Evolutionary conservation across 2,113 vertebrate genomes (phyloP).

Genomic region (Erythrolamprus reginae): DNA sequence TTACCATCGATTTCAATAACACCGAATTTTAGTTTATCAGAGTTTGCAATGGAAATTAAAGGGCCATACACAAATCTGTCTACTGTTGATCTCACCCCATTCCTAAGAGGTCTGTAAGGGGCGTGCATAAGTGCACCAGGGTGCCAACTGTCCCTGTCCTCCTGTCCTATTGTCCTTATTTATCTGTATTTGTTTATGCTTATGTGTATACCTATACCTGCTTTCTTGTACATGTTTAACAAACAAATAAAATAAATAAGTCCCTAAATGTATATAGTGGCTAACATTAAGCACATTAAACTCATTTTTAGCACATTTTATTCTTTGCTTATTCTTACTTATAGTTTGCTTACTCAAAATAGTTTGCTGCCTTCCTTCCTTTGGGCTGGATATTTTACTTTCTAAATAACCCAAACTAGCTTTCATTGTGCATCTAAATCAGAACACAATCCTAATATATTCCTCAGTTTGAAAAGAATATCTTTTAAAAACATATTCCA

Average conservation of each 20-base stretch:
- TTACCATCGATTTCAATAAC: not conserved
- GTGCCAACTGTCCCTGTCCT: too few species aligned
- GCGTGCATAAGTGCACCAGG: too few species aligned
- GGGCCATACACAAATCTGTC: not conserved
- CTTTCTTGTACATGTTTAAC: too few species aligned
- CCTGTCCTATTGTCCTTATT: too few species aligned
- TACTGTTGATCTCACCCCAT: too few species aligned
- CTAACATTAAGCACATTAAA: not conserved
- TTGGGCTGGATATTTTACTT: not conserved
- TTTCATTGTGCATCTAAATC: not conserved
- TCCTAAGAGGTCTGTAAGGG: too few species aligned
- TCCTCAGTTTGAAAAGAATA: not conserved
- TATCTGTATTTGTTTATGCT: too few species aligned
- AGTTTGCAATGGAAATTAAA: not conserved
- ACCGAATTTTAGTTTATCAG: not conserved
- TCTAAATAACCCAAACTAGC: not conserved
- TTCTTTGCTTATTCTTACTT: not conserved
- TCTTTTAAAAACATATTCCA: not conserved
- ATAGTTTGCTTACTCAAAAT: too few species aligned
- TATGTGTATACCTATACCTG: too few species aligned
- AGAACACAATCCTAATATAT: not conserved
- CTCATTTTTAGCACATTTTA: not conserved
- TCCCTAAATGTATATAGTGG: not conserved
- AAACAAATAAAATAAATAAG: too few species aligned
- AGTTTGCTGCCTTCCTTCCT: not conserved